These are phyloP conservation scores for Lepidochrysops patricia DNA, from an alignment of 2,888 invertebrate species.

Conservation along the genomic window DNA sequence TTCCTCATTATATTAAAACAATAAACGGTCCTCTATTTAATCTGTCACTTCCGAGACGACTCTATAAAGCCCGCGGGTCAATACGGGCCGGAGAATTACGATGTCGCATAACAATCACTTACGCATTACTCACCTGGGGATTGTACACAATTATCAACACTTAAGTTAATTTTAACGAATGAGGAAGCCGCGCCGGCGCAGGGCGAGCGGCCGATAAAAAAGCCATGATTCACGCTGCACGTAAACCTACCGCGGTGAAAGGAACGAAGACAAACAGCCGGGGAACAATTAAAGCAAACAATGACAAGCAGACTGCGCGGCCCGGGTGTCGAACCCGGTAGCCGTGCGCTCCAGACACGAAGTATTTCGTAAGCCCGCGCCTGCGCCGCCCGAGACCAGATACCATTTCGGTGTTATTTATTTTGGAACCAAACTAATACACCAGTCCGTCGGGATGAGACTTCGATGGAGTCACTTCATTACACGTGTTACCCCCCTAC, in stretches of 20 bases:
- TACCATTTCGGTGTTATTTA: constrained; percentile 12
- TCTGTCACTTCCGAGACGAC: constrained; percentile 9
- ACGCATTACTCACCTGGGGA: constrained; percentile 2
- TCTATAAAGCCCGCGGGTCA: not conserved
- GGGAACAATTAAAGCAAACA: constrained; percentile 24
- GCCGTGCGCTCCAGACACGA: constrained; percentile 21
- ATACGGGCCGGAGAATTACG: not conserved
- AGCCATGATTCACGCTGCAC: constrained; percentile 11
- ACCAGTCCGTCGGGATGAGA: constrained; percentile 55
- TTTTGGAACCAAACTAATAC: constrained; percentile 23
- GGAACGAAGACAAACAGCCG: constrained; percentile 19
- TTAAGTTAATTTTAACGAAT: constrained; percentile 12
- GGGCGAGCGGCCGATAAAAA: not conserved
- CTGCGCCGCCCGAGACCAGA: constrained; percentile 17
- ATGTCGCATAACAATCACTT: not conserved
- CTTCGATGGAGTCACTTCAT: too few species aligned
- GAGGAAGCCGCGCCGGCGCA: not conserved
- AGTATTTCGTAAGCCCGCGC: constrained; percentile 21
- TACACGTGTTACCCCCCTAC: too few species aligned
- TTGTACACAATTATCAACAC: constrained; percentile 11
- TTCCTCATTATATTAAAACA: not conserved
- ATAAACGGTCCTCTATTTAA: not conserved
- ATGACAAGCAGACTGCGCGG: constrained; percentile 20
- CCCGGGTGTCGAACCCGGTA: constrained; percentile 26
- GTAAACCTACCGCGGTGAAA: constrained; percentile 22